Evolutionary conservation across 2,113 vertebrate species (phyloP).

Genomic region (Cyanoramphus novaezelandiae): DNA sequence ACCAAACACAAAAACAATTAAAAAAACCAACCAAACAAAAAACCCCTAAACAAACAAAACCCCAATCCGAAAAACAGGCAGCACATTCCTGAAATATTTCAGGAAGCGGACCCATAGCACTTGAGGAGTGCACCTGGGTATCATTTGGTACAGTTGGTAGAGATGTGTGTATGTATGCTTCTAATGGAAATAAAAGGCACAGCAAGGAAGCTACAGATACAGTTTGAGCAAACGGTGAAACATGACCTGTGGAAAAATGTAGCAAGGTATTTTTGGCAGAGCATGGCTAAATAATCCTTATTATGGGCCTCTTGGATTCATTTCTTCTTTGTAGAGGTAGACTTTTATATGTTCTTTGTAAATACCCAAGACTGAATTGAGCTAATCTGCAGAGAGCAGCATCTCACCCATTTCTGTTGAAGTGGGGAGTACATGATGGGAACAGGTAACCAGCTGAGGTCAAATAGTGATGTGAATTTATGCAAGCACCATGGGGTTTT

Average conservation of each 20-base stretch:
- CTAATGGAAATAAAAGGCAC: not conserved
- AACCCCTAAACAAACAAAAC: not conserved
- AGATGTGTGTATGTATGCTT: not conserved
- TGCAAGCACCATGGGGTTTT: fast-evolving
- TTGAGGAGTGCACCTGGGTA: not conserved
- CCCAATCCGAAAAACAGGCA: not conserved
- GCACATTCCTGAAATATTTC: not conserved
- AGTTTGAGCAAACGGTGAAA: not conserved
- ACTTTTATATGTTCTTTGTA: not conserved
- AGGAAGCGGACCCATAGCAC: not conserved
- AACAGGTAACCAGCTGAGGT: not conserved
- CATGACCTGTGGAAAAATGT: fast-evolving
- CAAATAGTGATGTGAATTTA: not conserved
- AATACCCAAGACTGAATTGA: not conserved
- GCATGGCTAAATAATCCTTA: not conserved
- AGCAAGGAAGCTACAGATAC: not conserved
- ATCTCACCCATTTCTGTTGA: not conserved
- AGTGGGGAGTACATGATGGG: not conserved
- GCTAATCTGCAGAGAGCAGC: not conserved
- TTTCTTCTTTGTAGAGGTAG: not conserved
- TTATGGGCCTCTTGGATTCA: fast-evolving
- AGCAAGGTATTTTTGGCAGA: not conserved
- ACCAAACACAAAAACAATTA: fast-evolving
- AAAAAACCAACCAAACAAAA: not conserved
- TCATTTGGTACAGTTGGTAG: not conserved